Conservation (phyloP, 2,113 vertebrate genomes). For the Xenopus laevis region DNA sequence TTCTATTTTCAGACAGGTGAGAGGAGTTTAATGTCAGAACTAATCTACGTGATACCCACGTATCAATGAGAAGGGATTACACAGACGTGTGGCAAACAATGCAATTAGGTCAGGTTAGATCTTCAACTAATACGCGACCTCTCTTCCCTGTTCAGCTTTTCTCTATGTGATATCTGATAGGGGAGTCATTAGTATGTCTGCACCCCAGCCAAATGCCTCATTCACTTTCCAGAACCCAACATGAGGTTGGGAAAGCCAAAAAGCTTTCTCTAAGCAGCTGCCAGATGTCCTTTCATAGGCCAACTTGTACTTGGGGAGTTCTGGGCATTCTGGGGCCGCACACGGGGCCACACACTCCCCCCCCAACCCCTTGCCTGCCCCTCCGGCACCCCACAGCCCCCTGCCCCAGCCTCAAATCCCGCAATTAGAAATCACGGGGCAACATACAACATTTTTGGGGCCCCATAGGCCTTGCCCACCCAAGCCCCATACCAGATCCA, state of each 20-base stretch:
- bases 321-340: too few species aligned
- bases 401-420: too few species aligned
- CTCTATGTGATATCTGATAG: constrained; percentile 19
- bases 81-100: not conserved
- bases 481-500: too few species aligned
- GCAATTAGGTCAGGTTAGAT: constrained; percentile 14
- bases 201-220: not conserved
- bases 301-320: not conserved
- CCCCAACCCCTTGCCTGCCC: too few species aligned
- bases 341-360: too few species aligned
- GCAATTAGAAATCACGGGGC: too few species aligned
- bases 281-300: not conserved
- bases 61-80: constrained; percentile 23
- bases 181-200: not conserved
- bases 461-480: too few species aligned
- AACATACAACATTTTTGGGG: too few species aligned
- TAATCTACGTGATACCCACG: constrained; percentile 7
- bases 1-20: constrained; percentile 32
- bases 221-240: not conserved
- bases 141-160: not conserved
- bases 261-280: not conserved
- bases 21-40: constrained; percentile 28
- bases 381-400: too few species aligned
- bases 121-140: not conserved
- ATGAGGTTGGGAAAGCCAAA: not conserved